Conservation (phyloP, 2,113 vertebrate genomes). For the Onychorhynchus coronatus region DNA sequence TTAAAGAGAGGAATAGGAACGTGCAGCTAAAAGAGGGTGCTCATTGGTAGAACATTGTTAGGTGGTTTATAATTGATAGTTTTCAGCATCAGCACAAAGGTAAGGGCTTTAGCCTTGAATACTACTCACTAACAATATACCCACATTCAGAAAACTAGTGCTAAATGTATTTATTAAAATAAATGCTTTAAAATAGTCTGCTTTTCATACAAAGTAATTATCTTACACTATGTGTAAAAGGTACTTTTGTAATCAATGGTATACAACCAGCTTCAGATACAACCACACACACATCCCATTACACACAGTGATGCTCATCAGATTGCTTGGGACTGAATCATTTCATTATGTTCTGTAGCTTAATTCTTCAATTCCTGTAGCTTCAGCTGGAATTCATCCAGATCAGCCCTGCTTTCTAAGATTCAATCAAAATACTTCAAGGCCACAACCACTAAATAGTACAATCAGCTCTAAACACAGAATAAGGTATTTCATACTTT, state of each 20-base stretch:
- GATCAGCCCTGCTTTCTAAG: conserved; percentile 50
- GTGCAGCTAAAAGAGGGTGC: conserved; percentile 32
- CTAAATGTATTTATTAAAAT: conserved; percentile 66
- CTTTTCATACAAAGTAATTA: conserved; percentile 72
- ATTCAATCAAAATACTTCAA: conserved; percentile 64
- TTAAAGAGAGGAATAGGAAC: conserved; percentile 50
- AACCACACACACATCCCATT: neutral
- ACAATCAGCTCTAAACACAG: conserved; percentile 25
- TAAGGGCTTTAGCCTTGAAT: conserved; percentile 70
- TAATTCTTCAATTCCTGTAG: conserved; percentile 57
- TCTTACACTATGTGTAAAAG: conserved; percentile 61
- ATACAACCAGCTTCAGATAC: conserved; percentile 52
- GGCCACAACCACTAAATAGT: conserved; percentile 18
- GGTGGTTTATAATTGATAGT: conserved; percentile 67
- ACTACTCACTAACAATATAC: conserved; percentile 63
- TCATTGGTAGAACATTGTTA: conserved; percentile 60
- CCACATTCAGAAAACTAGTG: conserved; percentile 54
- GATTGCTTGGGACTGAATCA: conserved; percentile 48
- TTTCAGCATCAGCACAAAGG: conserved; percentile 61
- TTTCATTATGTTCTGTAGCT: conserved; percentile 43
- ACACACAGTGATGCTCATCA: conserved; percentile 50
- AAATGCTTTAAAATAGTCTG: conserved; percentile 50
- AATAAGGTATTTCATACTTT: conserved; percentile 39
- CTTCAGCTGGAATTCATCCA: conserved; percentile 62
- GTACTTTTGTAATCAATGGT: conserved; percentile 68